Conservation (phyloP, 2,797 vertebrate genomes). For the Lagocephalus sceleratus region DNA sequence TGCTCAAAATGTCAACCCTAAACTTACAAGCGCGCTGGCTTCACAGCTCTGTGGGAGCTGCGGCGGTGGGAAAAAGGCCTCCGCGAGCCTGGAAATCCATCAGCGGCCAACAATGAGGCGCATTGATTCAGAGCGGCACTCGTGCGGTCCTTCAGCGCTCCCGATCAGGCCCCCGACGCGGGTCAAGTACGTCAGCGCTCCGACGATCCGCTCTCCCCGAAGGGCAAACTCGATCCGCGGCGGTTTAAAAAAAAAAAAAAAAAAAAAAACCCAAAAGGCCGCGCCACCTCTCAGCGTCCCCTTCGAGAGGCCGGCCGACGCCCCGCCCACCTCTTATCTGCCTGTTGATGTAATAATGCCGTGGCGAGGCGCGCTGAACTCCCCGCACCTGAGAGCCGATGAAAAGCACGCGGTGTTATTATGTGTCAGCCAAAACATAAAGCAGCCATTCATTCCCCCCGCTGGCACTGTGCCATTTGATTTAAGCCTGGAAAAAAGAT, state of each 20-base stretch:
- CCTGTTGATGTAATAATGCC: conserved; percentile 34
- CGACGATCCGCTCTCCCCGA: conserved; percentile 61
- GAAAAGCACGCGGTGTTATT: conserved; percentile 40
- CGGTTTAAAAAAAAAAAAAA: conserved; percentile 33
- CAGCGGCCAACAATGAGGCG: conserved; percentile 62
- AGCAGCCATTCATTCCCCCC: conserved; percentile 50
- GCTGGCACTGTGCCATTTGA: conserved; percentile 27
- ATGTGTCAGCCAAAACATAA: conserved; percentile 43
- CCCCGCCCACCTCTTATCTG: conserved; percentile 28
- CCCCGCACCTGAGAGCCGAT: conserved; percentile 49
- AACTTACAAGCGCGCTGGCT: background rate
- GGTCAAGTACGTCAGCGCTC: conserved; percentile 74
- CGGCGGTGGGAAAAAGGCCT: conserved; percentile 64
- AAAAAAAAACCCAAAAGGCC: too few species aligned
- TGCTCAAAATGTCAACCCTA: conserved; percentile 15
- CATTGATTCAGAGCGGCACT: conserved; percentile 65
- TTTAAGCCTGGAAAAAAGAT: conserved; percentile 29
- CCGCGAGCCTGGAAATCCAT: conserved; percentile 45
- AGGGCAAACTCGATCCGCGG: conserved; percentile 57
- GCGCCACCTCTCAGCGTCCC: conserved; percentile 22
- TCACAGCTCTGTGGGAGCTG: conserved; percentile 36
- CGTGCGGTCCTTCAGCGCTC: conserved; percentile 34
- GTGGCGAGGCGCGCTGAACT: conserved; percentile 24
- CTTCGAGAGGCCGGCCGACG: conserved; percentile 26
- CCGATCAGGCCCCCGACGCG: conserved; percentile 46